Percentiles rank a stretch among this genome's conserved stretches.
Conservation (phyloP, 1,140 invertebrate genomes). For the Zaprionus lachaisei region DNA sequence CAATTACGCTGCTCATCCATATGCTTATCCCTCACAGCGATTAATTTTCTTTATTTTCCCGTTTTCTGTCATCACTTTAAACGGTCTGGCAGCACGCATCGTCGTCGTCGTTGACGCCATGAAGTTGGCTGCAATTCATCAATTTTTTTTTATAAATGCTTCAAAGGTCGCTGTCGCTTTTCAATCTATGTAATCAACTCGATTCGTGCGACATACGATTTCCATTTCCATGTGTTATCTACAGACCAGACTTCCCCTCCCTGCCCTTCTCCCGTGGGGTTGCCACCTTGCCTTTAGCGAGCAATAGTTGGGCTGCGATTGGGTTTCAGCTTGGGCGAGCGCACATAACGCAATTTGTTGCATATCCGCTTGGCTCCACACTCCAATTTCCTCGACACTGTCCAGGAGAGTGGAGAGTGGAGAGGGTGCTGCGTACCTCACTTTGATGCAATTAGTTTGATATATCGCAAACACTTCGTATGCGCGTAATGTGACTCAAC, state of each 20-base stretch:
- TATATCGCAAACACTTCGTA: conserved; percentile 36
- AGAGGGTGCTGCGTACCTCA: not conserved
- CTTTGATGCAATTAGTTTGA: conserved; percentile 51
- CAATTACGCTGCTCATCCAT: not conserved
- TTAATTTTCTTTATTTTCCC: not conserved
- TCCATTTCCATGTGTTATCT: conserved; percentile 6
- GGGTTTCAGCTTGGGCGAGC: conserved; percentile 15
- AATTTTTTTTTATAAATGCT: conserved; percentile 1
- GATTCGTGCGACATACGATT: conserved; percentile 1
- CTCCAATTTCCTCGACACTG: conserved; percentile 28
- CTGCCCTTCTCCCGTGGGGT: not conserved
- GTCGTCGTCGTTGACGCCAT: not conserved
- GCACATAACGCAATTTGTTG: conserved; percentile 33
- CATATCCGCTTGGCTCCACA: conserved; percentile 29
- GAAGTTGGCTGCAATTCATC: not conserved
- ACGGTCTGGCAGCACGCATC: conserved; percentile 17
- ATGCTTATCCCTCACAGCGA: not conserved
- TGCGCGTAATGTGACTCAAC: conserved; percentile 41
- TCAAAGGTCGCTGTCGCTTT: conserved; percentile 14
- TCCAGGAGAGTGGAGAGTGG: not conserved
- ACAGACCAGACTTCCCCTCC: not conserved
- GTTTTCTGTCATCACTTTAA: not conserved
- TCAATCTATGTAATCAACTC: conserved; percentile 27
- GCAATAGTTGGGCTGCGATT: conserved; percentile 18
- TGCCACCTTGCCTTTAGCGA: not conserved